phyloP scores from a whole-genome alignment of 2,888 invertebrate genomes.

The Lasioglossum lativentre region DNA sequence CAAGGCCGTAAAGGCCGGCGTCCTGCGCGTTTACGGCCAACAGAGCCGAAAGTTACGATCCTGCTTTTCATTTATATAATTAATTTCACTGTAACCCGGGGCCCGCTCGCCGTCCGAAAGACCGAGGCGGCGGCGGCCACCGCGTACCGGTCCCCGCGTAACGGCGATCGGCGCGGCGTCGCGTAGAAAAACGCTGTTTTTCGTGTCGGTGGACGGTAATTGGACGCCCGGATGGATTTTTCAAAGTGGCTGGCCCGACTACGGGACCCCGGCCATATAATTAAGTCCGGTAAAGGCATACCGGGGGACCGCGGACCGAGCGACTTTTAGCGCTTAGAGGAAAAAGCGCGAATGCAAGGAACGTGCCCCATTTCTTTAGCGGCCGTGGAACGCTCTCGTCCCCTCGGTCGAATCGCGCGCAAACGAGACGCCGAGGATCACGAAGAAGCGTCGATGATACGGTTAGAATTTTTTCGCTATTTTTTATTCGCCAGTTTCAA shows the following conservation, averaged over 20 bases:
- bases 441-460: slow-evolving; percentile 6
- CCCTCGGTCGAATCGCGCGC: slow-evolving; percentile 3
- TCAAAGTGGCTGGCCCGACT: slow-evolving; percentile 47
- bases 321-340: slow-evolving; percentile 60
- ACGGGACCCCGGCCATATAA: slow-evolving; percentile 56
- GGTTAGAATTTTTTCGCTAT: background rate
- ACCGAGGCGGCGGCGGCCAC: background rate
- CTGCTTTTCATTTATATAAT: slow-evolving; percentile 76
- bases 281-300: slow-evolving; percentile 68
- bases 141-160: slow-evolving; percentile 6
- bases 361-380: slow-evolving; percentile 34
- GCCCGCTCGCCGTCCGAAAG: slow-evolving; percentile 49
- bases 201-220: slow-evolving; percentile 62
- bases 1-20: slow-evolving; percentile 62
- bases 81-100: slow-evolving; percentile 71
- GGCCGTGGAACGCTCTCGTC: background rate
- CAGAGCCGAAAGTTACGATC: slow-evolving; percentile 77
- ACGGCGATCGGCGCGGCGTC: background rate
- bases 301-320: slow-evolving; percentile 29
- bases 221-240: slow-evolving; percentile 67
- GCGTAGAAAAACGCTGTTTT: slow-evolving; percentile 67
- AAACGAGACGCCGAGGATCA: background rate
- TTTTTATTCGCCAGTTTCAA: background rate
- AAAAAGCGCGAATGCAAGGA: slow-evolving; percentile 53
- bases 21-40: slow-evolving; percentile 56